phyloP scores from a whole-genome alignment of 2,113 vertebrate genomes.

The Oophaga pumilio region DNA sequence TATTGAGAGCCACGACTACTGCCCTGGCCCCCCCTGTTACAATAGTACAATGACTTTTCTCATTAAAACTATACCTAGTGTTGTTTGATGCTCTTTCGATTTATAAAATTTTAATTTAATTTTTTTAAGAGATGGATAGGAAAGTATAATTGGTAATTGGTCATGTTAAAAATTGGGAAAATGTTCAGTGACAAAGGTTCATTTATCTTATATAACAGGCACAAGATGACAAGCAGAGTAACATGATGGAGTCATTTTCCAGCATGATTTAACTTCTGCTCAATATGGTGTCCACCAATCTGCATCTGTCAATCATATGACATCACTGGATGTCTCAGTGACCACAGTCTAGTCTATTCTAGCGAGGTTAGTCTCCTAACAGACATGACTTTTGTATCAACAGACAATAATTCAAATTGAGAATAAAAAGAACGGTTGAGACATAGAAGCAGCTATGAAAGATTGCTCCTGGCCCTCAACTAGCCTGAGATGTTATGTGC shows the following conservation, averaged over 20 bases:
- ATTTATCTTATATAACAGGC: no score
- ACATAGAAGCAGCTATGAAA: background rate
- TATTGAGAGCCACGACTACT: no score
- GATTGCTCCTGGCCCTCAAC: background rate
- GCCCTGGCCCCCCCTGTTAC: no score
- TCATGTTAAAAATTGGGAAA: no score
- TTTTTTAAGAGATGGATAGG: no score
- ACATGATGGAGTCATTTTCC: background rate
- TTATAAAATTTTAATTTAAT: no score
- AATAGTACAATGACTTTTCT: no score
- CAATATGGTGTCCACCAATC: background rate
- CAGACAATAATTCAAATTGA: background rate
- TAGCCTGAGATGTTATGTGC: background rate
- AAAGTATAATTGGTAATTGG: no score
- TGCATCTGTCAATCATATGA: background rate
- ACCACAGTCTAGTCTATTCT: background rate
- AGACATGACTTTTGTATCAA: background rate
- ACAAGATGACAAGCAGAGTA: background rate
- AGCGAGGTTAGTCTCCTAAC: no score
- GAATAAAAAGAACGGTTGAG: background rate
- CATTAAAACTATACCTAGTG: no score
- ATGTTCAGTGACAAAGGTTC: no score
- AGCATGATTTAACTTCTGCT: background rate
- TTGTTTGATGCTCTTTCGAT: no score
- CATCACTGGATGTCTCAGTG: background rate